These are phyloP conservation scores for Actinemys pallida DNA, from an alignment of 2,113 vertebrate genomes.

Conservation along the genomic window DNA sequence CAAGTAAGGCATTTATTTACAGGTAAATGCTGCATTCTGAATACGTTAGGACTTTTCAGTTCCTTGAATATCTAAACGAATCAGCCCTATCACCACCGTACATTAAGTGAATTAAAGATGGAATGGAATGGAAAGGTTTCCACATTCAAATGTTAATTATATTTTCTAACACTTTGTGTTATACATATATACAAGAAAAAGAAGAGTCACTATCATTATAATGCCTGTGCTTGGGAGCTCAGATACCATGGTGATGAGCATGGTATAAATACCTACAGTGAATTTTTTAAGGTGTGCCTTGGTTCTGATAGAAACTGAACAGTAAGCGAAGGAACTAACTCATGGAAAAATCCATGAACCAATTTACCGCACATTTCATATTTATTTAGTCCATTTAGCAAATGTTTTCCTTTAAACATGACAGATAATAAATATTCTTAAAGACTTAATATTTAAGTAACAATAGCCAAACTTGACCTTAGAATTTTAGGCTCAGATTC, in stretches of 20 bases:
- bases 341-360: not conserved
- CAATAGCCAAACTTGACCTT: fast-evolving
- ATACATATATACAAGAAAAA: not conserved
- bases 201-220: not conserved
- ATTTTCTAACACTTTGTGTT: not conserved
- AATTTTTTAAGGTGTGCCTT: fast-evolving
- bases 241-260: not conserved
- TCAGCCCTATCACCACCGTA: not conserved
- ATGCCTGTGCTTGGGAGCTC: not conserved
- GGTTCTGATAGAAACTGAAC: not conserved
- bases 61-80: slow-evolving; percentile 19
- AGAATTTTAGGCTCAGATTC: not conserved
- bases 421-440: not conserved
- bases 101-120: slow-evolving; percentile 14
- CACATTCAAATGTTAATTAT: slow-evolving; percentile 34
- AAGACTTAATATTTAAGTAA: not conserved
- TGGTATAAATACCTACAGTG: not conserved
- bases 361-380: not conserved
- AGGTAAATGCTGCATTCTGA: not conserved
- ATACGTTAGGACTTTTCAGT: not conserved
- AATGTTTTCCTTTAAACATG: not conserved
- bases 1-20: not conserved
- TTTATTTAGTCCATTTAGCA: not conserved
- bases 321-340: not conserved
- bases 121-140: slow-evolving; percentile 45